These are phyloP conservation scores for Dromius quadrimaculatus DNA, from an alignment of 2,888 invertebrate species.

Conservation along the genomic window DNA sequence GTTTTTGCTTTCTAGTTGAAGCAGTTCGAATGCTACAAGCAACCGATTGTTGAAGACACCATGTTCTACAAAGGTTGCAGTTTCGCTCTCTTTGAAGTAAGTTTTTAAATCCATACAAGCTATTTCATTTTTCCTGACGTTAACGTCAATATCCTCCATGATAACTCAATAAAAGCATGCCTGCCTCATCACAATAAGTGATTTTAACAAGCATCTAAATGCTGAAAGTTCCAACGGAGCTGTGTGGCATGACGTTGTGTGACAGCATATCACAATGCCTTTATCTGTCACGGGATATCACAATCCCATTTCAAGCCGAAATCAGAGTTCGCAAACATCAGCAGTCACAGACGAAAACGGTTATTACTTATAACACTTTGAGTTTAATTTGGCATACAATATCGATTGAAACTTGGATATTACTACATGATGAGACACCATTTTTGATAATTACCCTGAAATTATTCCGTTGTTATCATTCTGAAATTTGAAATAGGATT, in stretches of 20 bases:
- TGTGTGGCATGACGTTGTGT: background rate
- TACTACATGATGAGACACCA: too few relatives aligned
- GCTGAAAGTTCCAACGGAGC: background rate
- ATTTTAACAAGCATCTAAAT: constrained; percentile 3
- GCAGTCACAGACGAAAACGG: background rate
- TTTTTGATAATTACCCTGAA: too few relatives aligned
- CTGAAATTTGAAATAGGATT: too few relatives aligned
- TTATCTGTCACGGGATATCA: constrained; percentile 35
- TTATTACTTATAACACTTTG: background rate
- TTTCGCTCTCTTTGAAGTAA: too few relatives aligned
- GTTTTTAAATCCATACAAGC: too few relatives aligned
- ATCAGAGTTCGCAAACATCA: constrained; percentile 18
- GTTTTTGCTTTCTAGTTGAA: too few relatives aligned
- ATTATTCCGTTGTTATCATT: too few relatives aligned
- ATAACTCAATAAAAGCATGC: background rate
- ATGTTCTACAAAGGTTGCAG: too few relatives aligned
- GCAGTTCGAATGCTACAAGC: too few relatives aligned
- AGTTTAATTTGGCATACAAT: background rate
- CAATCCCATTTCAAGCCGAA: constrained; percentile 21
- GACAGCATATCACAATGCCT: constrained; percentile 10
- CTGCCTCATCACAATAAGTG: background rate
- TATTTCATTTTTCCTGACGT: background rate
- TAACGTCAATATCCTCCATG: background rate
- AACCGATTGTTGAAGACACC: too few relatives aligned
- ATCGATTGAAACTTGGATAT: too few relatives aligned